Evolutionary conservation across 2,797 vertebrate genomes (phyloP).

Genomic region (Tragopan temminckii): DNA sequence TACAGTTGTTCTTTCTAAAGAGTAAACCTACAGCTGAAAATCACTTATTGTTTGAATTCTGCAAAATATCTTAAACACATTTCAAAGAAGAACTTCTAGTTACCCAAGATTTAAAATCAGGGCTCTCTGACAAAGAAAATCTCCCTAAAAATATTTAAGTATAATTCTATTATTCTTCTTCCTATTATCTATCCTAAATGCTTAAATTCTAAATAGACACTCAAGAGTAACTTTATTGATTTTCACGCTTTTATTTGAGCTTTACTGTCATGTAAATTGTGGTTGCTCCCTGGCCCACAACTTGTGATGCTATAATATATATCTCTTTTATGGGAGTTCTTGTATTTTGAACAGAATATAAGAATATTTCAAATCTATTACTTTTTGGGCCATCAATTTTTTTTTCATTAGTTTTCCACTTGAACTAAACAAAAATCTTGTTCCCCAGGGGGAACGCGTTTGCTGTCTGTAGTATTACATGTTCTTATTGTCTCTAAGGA

Average conservation of each 20-base stretch:
- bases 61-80: neutral
- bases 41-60: neutral
- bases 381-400: neutral
- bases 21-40: neutral
- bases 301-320: neutral
- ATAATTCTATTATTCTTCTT: neutral
- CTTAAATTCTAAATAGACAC: neutral
- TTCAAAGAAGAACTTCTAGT: neutral
- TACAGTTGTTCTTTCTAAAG: neutral
- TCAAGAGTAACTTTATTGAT: neutral
- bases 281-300: neutral
- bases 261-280: neutral
- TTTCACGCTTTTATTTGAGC: neutral
- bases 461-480: neutral
- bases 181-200: neutral
- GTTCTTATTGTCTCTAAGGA: neutral
- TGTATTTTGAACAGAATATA: neutral
- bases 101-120: neutral
- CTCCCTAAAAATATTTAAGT: neutral
- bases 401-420: constrained; percentile 50
- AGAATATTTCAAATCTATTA: neutral
- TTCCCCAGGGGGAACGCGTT: neutral
- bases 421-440: constrained; percentile 37
- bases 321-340: neutral
- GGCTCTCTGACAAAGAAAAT: neutral